Base-by-base conservation (phyloP, 2,113 vertebrate species). In the Amphilophus citrinellus region DNA sequence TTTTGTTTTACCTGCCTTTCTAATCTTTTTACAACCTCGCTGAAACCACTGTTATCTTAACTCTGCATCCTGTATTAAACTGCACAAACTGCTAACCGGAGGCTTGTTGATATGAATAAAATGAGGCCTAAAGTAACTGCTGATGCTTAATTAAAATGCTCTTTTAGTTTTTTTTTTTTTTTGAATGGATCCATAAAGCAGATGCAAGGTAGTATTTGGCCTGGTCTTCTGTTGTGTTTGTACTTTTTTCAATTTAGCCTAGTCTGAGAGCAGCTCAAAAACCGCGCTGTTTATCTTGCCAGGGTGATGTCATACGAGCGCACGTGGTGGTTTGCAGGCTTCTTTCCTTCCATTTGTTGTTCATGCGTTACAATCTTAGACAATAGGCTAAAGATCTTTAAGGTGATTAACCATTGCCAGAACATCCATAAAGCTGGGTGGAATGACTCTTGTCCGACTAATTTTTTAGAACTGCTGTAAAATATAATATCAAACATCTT, bases 41-140 rank as follows among this genome's bases (percentile, higher is more conserved):
- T 71, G 24, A 71, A 50, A 71, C 15, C 15, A 71, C 22, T 30
- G 44, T 71, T 71, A 71, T 27, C 66, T 30, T 71, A 71, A 71
- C 30, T 27, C 42, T 71, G 30, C 24, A 47, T 44, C 17, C 17
- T 71, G 44, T 71, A 53, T 71, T 71, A 57, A n/a, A 71, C 17
- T 53, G 18, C 24, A 53, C 30, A 17, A 73, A 32, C 27, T 20
- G 44, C 20, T 71, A 71, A 53, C 44, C 2, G 7, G 44, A 73
- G 27, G 11, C 68, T 73, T n/a, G 27, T 20, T 53, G 27, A 53
- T 73, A 56, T 30, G 24, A 73, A 73, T 53, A 53, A 73, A 73
- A 50, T 14, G 47, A 73, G 27, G 27, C 47, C 10, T 73, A n/a
- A 53, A 73, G 66, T 32, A 53, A 24, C 24, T 73, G 7, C 47